These are phyloP conservation scores for Neosilurus hyrtlii DNA, from an alignment of 2,797 vertebrate species.

Conservation along the genomic window DNA sequence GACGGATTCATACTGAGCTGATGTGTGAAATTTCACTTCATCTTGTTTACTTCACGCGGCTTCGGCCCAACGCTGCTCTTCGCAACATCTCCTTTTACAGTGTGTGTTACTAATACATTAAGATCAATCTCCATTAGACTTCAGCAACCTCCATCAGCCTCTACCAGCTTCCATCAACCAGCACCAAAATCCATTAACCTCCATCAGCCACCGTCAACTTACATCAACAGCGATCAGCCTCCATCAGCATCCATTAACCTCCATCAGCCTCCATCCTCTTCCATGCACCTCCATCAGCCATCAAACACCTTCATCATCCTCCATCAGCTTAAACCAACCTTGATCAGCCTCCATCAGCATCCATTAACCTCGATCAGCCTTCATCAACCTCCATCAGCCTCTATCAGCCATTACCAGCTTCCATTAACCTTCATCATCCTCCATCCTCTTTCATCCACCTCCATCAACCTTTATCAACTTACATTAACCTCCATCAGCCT, in stretches of 20 bases:
- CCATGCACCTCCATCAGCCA: too few relatives aligned
- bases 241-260: background rate
- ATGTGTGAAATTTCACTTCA: slow-evolving; percentile 42
- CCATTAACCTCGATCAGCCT: background rate
- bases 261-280: background rate
- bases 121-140: too few relatives aligned
- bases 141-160: background rate
- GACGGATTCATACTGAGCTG: slow-evolving; percentile 31
- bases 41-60: slow-evolving; percentile 31
- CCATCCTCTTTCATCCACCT: background rate
- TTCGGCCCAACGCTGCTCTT: background rate
- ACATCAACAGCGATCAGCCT: too few relatives aligned
- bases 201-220: too few relatives aligned
- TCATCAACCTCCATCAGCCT: background rate
- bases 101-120: too few relatives aligned
- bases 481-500: too few relatives aligned
- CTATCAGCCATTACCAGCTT: background rate
- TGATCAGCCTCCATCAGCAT: background rate
- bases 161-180: background rate
- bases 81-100: background rate
- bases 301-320: background rate
- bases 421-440: background rate
- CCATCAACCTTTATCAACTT: too few relatives aligned
- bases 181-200: too few relatives aligned
- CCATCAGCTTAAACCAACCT: background rate